phyloP scores from a whole-genome alignment of 2,888 invertebrate species.

The Xiphydria camelus region DNA sequence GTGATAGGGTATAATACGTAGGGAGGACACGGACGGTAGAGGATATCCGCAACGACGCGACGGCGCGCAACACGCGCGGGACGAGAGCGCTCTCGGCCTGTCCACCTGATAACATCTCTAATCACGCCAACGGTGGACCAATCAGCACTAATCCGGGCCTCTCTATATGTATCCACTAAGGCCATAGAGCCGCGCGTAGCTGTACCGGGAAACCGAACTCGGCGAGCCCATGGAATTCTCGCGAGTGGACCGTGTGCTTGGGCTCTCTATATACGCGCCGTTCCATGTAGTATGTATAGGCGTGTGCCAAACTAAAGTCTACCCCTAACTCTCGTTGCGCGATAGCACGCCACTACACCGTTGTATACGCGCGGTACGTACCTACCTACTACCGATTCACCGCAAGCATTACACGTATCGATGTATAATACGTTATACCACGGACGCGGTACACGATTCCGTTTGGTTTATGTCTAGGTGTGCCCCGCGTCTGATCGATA shows the following conservation, averaged over 20 bases:
- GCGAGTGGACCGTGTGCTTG: constrained; percentile 32
- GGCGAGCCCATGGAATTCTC: constrained; percentile 32
- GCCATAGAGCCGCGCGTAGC: constrained; percentile 32
- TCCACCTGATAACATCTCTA: constrained; percentile 56
- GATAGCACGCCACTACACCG: too few relatives aligned
- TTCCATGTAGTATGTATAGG: not conserved
- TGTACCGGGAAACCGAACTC: constrained; percentile 46
- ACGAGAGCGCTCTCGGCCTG: constrained; percentile 37
- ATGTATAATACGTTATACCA: constrained; percentile 45
- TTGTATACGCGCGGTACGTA: constrained; percentile 23
- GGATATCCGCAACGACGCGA: too few relatives aligned
- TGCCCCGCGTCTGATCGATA: constrained; percentile 49
- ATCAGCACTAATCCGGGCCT: constrained; percentile 55
- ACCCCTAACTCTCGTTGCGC: too few relatives aligned
- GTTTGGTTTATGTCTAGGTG: constrained; percentile 55
- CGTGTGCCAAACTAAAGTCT: too few relatives aligned
- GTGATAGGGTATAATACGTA: too few relatives aligned
- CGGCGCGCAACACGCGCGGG: too few relatives aligned
- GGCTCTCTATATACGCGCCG: constrained; percentile 8
- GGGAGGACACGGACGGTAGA: too few relatives aligned
- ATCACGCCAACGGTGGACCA: constrained; percentile 57
- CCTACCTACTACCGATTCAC: constrained; percentile 43
- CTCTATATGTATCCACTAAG: constrained; percentile 33
- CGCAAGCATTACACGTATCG: constrained; percentile 53
- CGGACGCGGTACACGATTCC: constrained; percentile 45